Evolutionary conservation across 2,888 invertebrate species (phyloP), one percentile per base, ranked within the genome.

Genomic region (Dorcus parallelipipedus): DNA sequence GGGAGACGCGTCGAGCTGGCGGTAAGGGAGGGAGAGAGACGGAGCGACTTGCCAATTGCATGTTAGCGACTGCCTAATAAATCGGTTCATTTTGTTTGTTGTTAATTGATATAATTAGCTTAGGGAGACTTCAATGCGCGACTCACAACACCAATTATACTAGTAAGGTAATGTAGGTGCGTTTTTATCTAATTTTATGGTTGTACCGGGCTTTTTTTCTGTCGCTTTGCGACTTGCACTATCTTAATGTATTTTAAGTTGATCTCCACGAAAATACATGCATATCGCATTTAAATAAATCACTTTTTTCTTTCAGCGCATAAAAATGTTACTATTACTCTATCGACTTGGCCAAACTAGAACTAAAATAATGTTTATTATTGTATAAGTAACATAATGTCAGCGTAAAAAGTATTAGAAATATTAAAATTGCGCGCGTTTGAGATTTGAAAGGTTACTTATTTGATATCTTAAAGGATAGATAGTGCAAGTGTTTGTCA

Each of bases 71-170:
- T 64, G 57, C 63, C 67, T 64, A 64, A 67, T 69, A 67, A 69
- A 69, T 67, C 61, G 65, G 65, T 64, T 66, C 64, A 66, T 67
- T 69, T 67, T 67, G 64, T 61, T 65, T 56, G 60, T 60, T 60
- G 66, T 65, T 67, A 68, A 67, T 69, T 69, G 68, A 67, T 63
- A 60, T 65, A 66, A 66, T 66, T 66, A 66, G 66, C 66, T 57
- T 58, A 61, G 59, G 56, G 64, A 64, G 61, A 58, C 63, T 54
- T 62, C 48, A 62, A 59, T 62, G 64, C 57, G 65, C 62, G 64
- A 63, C 61, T 64, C 59, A 56, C 56, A 62, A 64, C 65, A 65
- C 61, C 62, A 64, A 65, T 65, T 65, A 65, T 59, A 52, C 61
- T 61, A 48, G 58, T 61, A 62, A 62, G 59, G 60, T 60, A 60